Evolutionary conservation across 2,113 vertebrate species (phyloP), one percentile per base, ranked within the genome.

Genomic region (Caranx ignobilis): DNA sequence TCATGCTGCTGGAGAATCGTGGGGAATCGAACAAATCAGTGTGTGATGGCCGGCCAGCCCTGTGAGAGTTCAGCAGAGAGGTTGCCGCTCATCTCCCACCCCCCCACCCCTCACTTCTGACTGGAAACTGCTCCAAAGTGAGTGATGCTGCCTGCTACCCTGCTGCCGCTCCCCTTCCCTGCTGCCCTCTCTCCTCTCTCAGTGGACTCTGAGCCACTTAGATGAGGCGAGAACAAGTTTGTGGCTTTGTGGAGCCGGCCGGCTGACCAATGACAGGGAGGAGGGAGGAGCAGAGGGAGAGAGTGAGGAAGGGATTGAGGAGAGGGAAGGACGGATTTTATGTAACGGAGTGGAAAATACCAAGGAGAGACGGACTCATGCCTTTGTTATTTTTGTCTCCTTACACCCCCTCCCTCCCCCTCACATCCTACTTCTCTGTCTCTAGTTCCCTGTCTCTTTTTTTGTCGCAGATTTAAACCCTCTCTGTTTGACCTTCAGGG

Each of bases 1-100:
- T 95, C 94, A 95, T 95, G 90, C 67, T 87, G 86, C 84, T 63
- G 82, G 43, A 56, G 78, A 73, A 41, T 71, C 47, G 70, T n/a
- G 54, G 47, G 47, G 57, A 71, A 57, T 73, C 68, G 21, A 66
- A 71, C 39, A 63, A 76, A n/a, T 50, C 18, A 65, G 56, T 34
- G 59, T 37, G 47, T 48, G 71, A 34, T 21, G 79, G 64, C 43
- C 43, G 43, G 43, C 81, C 56, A 89, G 86, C 71, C 63, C 65
- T 64, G 77, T 67, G 56, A 71, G 69, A 73, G 81, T 80, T 78
- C 75, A 83, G 75, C 67, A 43, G 63, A 76, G 62, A 83, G 47
- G 45, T 74, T 67, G 73, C 64, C 48, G 69, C 65, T 82, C 89
- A 93, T 91, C 88, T 88, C 87, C 72, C 56, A 16, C 72, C 81